These are phyloP conservation scores for Hyalella azteca DNA, from an alignment of 2,888 invertebrate genomes.

Conservation along the genomic window DNA sequence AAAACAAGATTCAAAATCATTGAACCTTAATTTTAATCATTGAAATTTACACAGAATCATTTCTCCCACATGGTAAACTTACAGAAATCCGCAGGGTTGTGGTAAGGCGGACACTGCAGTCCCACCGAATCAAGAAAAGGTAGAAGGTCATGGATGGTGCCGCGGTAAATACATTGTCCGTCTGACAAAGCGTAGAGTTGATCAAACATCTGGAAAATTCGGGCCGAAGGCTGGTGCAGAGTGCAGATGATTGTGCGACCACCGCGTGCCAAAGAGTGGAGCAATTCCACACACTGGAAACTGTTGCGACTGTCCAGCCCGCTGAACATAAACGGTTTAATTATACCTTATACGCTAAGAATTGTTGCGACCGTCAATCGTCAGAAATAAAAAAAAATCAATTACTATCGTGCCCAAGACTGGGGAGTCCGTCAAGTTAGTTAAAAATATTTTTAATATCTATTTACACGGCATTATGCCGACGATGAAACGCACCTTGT, in stretches of 20 bases:
- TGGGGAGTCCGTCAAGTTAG: too few relatives aligned
- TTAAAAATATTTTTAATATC: too few relatives aligned
- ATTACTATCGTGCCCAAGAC: too few relatives aligned
- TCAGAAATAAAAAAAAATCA: too few relatives aligned
- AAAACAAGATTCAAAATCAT: background rate
- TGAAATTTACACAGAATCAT: background rate
- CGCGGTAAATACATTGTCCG: conserved; percentile 89
- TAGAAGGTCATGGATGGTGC: conserved; percentile 82
- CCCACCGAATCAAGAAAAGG: conserved; percentile 80
- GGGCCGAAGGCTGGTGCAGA: conserved; percentile 89
- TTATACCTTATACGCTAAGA: too few relatives aligned
- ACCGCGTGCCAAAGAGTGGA: conserved; percentile 80
- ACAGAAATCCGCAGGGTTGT: conserved; percentile 93
- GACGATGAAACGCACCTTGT: conserved; percentile 92
- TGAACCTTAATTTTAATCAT: background rate
- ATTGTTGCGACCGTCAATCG: too few relatives aligned
- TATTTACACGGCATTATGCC: too few relatives aligned
- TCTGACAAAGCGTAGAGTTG: conserved; percentile 81
- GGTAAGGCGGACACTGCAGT: conserved; percentile 90
- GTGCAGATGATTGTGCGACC: conserved; percentile 87
- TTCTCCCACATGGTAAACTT: conserved; percentile 41
- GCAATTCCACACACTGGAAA: conserved; percentile 87
- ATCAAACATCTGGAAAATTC: conserved; percentile 85
- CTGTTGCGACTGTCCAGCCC: conserved; percentile 94
- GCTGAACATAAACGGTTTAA: conserved; percentile 67